Evolutionary conservation across 2,113 vertebrate genomes (phyloP), one percentile per base, ranked within the genome.

Genomic region (Pardalotus punctatus): DNA sequence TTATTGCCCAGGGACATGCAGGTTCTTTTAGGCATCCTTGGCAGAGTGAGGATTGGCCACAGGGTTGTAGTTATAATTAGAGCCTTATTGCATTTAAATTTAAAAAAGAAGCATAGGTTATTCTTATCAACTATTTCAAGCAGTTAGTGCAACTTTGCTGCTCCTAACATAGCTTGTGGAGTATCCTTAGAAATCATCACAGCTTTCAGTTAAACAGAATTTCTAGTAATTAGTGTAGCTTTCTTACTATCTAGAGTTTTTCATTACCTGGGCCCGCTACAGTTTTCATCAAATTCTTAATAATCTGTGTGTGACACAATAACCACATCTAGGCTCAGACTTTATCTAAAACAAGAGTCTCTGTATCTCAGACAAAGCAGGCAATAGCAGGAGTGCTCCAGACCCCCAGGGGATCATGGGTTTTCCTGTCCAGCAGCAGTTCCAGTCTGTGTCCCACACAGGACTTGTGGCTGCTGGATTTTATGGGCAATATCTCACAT

Each of bases 351-450:
- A 7, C 25, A 35, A 8, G 38, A 64, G 11, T 42, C 29, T 22
- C 17, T 43, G 11, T 16, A 5, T 40, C 67, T 88, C 4, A 3
- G 40, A 72, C 45, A 31, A 69, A 56, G 36, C 11, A 24, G 53
- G 21, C 0, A 3, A 29, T 7, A 36, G 40, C 24, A 24, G 29
- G 16, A 53, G 7, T 7, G 4, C 21, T 58, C 35, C 76, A 67
- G 35, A 35, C 5, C 3, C 12, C 24, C 1, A 2, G 24, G 19
- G 12, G 10, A 33, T 48, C 56, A 12, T 0, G 0, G 23, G 4
- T 28, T 89, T 90, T 76, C 47, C 51, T 8, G 1, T 58, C 61
- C 76, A 72, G 33, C 43, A 38, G 25, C 48, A 56, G 24, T 50
- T 76, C 23, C 1, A 3, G 8, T 74, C 82, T 48, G 0, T 38